These are phyloP conservation scores for Lottia gigantea DNA, from an alignment of 2,888 invertebrate genomes.

Conservation along the genomic window DNA sequence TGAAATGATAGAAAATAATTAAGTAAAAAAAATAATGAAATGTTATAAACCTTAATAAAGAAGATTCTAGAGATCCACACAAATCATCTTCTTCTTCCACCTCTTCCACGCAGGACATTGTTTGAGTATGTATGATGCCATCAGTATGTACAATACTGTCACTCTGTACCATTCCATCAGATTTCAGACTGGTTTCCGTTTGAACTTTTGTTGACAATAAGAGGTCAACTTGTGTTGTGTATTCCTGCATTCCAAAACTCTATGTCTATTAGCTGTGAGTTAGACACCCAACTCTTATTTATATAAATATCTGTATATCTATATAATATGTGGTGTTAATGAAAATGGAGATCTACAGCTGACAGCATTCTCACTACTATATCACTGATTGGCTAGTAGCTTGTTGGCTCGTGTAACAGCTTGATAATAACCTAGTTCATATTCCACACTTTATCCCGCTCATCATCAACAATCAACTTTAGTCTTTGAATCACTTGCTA, in stretches of 20 bases:
- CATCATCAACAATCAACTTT: no score
- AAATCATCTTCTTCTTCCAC: slow-evolving; percentile 2
- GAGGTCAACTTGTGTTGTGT: background rate
- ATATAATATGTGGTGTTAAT: slow-evolving; percentile 7
- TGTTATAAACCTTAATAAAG: slow-evolving; percentile 5
- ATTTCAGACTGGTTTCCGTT: background rate
- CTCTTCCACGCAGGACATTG: background rate
- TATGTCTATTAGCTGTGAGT: background rate
- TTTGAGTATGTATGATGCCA: slow-evolving; percentile 7
- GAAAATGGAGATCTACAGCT: background rate
- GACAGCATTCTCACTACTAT: slow-evolving; percentile 9
- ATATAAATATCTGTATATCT: slow-evolving; percentile 1
- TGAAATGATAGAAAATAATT: no score
- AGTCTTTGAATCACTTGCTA: no score
- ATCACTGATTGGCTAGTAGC: background rate
- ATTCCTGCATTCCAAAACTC: slow-evolving; percentile 10
- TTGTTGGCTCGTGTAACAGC: slow-evolving; percentile 11
- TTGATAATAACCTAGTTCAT: slow-evolving; percentile 11
- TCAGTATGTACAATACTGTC: slow-evolving; percentile 8
- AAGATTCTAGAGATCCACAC: slow-evolving; percentile 6
- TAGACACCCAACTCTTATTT: background rate
- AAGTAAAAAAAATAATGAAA: background rate
- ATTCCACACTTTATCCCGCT: slow-evolving; percentile 1
- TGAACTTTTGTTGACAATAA: slow-evolving; percentile 1
- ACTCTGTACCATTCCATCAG: slow-evolving; percentile 12